Evolutionary conservation across 2,797 vertebrate species (phyloP).

Genomic region (Poeciliopsis gracilis): DNA sequence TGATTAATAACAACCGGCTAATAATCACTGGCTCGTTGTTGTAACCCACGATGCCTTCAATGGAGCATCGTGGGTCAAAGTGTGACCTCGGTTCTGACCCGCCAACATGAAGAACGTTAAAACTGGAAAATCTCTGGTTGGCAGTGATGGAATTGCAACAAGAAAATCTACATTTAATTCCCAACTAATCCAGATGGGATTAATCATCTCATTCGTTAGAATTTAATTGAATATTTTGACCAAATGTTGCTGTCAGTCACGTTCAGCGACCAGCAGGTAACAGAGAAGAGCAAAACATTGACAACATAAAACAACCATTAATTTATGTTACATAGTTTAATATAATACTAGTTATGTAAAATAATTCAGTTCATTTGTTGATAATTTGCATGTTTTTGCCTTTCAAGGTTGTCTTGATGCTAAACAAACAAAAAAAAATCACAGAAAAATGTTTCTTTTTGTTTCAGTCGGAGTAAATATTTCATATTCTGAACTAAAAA

Average conservation of each 20-base stretch:
- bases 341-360: not conserved
- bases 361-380: not conserved
- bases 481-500: not conserved
- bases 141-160: not conserved
- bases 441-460: not conserved
- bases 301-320: not conserved
- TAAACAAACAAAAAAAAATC: not conserved
- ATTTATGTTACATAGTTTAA: not conserved
- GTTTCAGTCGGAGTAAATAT: not conserved
- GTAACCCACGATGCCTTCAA: slow-evolving; percentile 1
- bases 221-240: no score
- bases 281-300: not conserved
- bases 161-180: not conserved
- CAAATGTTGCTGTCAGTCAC: not conserved
- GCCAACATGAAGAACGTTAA: not conserved
- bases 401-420: not conserved
- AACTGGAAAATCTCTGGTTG: not conserved
- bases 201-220: no score
- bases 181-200: not conserved
- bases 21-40: slow-evolving; percentile 44
- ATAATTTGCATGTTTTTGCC: not conserved
- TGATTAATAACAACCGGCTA: slow-evolving; percentile 50
- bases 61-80: not conserved
- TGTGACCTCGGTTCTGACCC: not conserved
- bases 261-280: not conserved